phyloP scores from a whole-genome alignment of 2,797 vertebrate species.

The Epinephelus malabaricus region DNA sequence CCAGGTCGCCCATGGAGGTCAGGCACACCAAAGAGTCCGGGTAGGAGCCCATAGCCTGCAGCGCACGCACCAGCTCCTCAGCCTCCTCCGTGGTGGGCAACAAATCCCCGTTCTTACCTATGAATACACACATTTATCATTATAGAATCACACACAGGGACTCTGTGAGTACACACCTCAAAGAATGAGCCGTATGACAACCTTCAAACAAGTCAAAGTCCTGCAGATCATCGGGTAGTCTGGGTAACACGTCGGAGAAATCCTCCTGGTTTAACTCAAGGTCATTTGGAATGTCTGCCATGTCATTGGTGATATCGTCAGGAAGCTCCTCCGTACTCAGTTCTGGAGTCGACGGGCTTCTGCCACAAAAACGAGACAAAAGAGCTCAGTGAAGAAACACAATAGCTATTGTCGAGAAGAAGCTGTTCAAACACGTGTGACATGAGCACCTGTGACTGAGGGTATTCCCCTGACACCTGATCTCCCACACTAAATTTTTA shows the following conservation, averaged over 20 bases:
- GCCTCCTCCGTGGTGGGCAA: constrained; percentile 98
- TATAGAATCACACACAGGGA: not conserved
- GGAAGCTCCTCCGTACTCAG: constrained; percentile 98
- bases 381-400: constrained; percentile 12
- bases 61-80: constrained; percentile 96
- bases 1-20: constrained; percentile 95
- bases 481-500: constrained; percentile 26
- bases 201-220: constrained; percentile 99
- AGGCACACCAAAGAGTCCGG: constrained; percentile 95
- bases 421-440: constrained; percentile 7
- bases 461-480: constrained; percentile 16
- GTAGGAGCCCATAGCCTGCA: constrained; percentile 96
- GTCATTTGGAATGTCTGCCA: constrained; percentile 99
- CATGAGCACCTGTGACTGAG: not conserved
- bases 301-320: constrained; percentile 98
- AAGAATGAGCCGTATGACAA: constrained; percentile 57
- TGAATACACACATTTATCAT: constrained; percentile 42
- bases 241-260: constrained; percentile 96
- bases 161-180: not conserved
- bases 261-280: constrained; percentile 99
- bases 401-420: not conserved
- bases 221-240: constrained; percentile 97
- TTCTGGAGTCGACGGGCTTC: constrained; percentile 97
- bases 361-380: constrained; percentile 51
- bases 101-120: constrained; percentile 98